Percentiles rank a stretch among this genome's conserved stretches.
Evolutionary conservation across 1,140 invertebrate genomes (phyloP).

Genomic region (Pteromalus puparum): DNA sequence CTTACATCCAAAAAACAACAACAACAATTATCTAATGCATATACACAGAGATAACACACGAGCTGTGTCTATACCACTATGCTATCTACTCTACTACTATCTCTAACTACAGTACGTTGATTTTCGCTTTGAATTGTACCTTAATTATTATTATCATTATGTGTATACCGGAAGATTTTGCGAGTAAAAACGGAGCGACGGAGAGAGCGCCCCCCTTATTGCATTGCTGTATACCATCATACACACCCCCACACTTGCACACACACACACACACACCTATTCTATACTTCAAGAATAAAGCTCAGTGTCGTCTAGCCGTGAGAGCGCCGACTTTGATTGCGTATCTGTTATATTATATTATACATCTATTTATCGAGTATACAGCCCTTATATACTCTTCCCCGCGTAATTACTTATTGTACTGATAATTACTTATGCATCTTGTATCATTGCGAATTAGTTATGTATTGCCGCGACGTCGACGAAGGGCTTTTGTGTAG

Average conservation of each 20-base stretch:
- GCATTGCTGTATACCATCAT: no score
- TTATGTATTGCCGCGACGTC: no score
- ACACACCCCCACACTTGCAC: background rate
- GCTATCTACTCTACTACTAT: background rate
- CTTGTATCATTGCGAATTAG: no score
- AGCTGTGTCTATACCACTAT: background rate
- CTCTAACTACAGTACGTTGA: background rate
- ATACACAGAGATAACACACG: background rate
- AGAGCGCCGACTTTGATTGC: background rate
- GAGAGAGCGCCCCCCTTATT: no score
- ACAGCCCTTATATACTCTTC: background rate
- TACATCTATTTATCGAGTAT: no score
- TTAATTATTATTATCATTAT: background rate
- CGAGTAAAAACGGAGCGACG: no score
- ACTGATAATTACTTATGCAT: no score
- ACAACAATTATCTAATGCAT: background rate
- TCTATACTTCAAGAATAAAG: background rate
- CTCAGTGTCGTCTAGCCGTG: constrained; percentile 12
- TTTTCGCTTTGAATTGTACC: background rate
- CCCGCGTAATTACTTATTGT: constrained; percentile 11
- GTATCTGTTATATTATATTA: no score
- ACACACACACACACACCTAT: background rate
- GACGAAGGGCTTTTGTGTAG: no score
- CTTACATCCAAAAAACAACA: constrained; percentile 58
- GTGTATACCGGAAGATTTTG: background rate